Percentiles rank a stretch among this genome's conserved stretches.
Evolutionary conservation across 1,140 invertebrate species (phyloP).

Genomic region (Epicauta chinensis): DNA sequence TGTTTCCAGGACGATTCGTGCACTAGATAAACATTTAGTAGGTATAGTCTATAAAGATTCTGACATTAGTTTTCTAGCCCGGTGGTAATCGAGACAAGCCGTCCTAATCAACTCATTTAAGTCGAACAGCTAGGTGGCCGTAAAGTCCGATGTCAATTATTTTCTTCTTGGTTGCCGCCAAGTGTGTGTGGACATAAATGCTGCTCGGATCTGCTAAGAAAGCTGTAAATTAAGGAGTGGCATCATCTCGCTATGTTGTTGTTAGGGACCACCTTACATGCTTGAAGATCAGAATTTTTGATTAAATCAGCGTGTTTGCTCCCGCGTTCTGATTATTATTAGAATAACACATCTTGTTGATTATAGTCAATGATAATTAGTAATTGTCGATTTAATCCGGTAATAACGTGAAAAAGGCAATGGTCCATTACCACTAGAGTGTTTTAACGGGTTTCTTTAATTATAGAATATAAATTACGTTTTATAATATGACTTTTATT

Average conservation of each 20-base stretch:
- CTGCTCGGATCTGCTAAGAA: slow-evolving; percentile 15
- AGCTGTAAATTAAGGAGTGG: slow-evolving; percentile 28
- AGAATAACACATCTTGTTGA: too few species aligned
- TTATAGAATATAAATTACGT: too few species aligned
- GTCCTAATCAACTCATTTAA: slow-evolving; percentile 24
- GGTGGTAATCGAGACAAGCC: slow-evolving; percentile 20
- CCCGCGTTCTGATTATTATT: too few species aligned
- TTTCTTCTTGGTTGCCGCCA: slow-evolving; percentile 11
- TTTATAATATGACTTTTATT: too few species aligned
- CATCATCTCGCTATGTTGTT: slow-evolving; percentile 6
- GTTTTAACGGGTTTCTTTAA: too few species aligned
- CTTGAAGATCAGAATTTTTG: slow-evolving; percentile 8
- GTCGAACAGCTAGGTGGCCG: slow-evolving; percentile 22
- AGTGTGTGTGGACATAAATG: slow-evolving; percentile 23
- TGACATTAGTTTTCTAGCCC: slow-evolving; percentile 20
- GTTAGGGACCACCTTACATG: slow-evolving; percentile 20
- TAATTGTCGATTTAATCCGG: too few species aligned
- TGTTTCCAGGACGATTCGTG: too few species aligned
- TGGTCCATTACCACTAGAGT: too few species aligned
- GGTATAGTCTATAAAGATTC: slow-evolving; percentile 10
- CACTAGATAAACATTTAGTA: too few species aligned
- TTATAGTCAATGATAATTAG: too few species aligned
- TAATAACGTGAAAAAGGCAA: too few species aligned
- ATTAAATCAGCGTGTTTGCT: too few species aligned
- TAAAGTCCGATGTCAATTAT: slow-evolving; percentile 29